Conservation (phyloP, 2,888 invertebrate species). For the Bembecia ichneumoniformis region DNA sequence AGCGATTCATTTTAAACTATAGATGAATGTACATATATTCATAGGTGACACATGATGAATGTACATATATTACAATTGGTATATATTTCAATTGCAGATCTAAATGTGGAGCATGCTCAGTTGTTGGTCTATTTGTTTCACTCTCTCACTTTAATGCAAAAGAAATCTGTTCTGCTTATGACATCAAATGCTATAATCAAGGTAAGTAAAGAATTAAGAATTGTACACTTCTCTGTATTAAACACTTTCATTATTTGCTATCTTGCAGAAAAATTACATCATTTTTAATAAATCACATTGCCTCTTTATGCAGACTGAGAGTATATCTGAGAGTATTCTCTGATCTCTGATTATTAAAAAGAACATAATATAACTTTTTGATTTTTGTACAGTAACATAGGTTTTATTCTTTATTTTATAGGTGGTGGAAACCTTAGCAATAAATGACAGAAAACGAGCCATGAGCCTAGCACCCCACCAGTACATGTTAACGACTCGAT, state of each 20-base stretch:
- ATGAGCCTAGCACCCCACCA: constrained; percentile 71
- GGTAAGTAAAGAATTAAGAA: constrained; percentile 24
- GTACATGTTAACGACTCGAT: constrained; percentile 84
- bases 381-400: background rate
- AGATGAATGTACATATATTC: too few species aligned
- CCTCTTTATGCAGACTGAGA: background rate
- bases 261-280: background rate
- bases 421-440: constrained; percentile 60
- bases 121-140: constrained; percentile 94
- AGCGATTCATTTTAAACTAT: too few species aligned
- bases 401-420: constrained; percentile 13
- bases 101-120: constrained; percentile 97
- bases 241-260: too few species aligned
- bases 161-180: constrained; percentile 90
- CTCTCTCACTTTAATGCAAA: constrained; percentile 95
- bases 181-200: constrained; percentile 79
- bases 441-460: constrained; percentile 51
- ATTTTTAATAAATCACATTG: background rate
- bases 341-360: background rate
- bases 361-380: background rate
- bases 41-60: too few species aligned
- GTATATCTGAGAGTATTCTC: too few species aligned
- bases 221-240: background rate
- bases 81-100: constrained; percentile 70
- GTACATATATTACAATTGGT: too few species aligned